Evolutionary conservation across 2,113 vertebrate species (phyloP).

Genomic region (Gulo gulo): DNA sequence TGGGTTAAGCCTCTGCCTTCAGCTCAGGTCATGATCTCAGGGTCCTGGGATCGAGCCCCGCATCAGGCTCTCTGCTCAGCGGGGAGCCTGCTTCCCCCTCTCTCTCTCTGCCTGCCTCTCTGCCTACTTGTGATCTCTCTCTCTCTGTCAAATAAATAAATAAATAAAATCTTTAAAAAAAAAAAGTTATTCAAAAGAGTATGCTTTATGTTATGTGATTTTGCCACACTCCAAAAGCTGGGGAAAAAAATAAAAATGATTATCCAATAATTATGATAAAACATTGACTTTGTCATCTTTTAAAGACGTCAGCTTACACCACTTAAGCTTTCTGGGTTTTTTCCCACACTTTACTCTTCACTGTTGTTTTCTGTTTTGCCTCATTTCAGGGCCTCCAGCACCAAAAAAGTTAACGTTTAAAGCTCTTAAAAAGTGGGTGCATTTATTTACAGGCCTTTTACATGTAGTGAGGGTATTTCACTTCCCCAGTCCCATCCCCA

Average conservation of each 20-base stretch:
- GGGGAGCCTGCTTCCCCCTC: too few species aligned
- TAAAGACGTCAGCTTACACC: neutral
- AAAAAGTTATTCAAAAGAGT: neutral
- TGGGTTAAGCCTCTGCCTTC: too few species aligned
- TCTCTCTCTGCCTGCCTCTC: too few species aligned
- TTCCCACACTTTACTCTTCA: neutral
- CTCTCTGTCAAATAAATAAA: too few species aligned
- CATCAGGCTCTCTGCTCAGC: too few species aligned
- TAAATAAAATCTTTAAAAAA: too few species aligned
- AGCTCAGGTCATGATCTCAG: too few species aligned
- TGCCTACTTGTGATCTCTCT: too few species aligned
- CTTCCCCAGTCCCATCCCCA: neutral
- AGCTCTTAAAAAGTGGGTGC: neutral
- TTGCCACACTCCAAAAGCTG: neutral
- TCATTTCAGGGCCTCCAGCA: neutral
- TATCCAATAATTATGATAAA: conserved; percentile 4
- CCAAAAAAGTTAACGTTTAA: neutral
- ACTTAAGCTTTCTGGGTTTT: neutral
- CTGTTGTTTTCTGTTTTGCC: neutral
- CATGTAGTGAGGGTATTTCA: neutral
- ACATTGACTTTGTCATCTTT: neutral
- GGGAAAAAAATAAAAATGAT: neutral
- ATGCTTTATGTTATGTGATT: neutral
- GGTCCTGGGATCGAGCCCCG: too few species aligned
- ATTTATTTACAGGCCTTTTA: neutral